Evolutionary conservation across 2,113 vertebrate genomes (phyloP), one percentile per base, ranked within the genome.

Genomic region (Fregata magnificens): DNA sequence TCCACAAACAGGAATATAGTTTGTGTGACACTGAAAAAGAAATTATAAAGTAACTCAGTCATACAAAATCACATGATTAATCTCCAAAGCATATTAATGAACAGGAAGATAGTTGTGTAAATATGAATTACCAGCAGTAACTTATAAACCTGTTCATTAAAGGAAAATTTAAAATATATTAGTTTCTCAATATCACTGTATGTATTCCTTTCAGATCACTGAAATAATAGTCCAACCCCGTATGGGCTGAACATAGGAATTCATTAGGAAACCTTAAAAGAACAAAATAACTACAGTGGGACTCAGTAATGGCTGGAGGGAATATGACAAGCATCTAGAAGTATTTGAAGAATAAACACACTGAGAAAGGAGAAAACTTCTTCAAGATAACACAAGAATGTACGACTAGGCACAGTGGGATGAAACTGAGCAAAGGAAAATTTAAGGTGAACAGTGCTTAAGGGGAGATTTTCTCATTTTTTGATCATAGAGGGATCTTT

Each of bases 1-100:
- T 89, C 99, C 99, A 97, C 99, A 99, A 96, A 99, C 99, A 3
- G 99, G 99, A 97, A 99, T 98, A 96, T 99, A 99, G 98, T 99
- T 99, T 90, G 99, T 99, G 93, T 99, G 99, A 96, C 99, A 99
- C 99, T 99, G 97, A 90, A 97, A 95, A 97, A 94, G 67, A 93
- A 97, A 93, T 94, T 29, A 96, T 24, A 66, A 97, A 91, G 83
- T 83, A 92, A 95, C 40, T 76, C 59, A 92, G 70, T 71, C 56
- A 73, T 42, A 56, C 21, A 93, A 69, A 78, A 50, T 73, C 17
- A 50, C 36, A 58, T 83, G 76, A 96, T 93, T 94, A 94, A 83
- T 93, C 74, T 90, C 65, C 62, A 66, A 34, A 92, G 63, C 56
- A 66, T 82, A 90, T 56, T 87, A 82, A 70, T 34, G 38, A 18